A percentile compares a stretch with the other conserved stretches of the same genome.
These are phyloP conservation scores for Lamellibrachia luymesi DNA, from an alignment of 1,140 invertebrate genomes.

Conservation along the genomic window DNA sequence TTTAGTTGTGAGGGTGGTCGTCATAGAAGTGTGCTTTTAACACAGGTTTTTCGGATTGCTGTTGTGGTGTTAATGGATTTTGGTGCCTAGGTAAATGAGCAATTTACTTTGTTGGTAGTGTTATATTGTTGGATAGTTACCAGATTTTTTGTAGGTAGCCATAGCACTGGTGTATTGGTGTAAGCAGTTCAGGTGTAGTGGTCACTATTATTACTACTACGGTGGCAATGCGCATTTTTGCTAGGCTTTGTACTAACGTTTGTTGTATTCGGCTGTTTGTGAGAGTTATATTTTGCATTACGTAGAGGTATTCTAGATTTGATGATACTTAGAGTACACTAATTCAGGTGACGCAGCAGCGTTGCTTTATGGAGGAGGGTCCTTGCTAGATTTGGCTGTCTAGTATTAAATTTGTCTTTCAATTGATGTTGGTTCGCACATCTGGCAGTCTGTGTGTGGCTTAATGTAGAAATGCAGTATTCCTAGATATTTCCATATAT, in stretches of 20 bases:
- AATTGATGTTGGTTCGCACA: neutral
- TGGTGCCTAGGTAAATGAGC: neutral
- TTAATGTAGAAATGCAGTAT: neutral
- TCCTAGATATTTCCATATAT: constrained; percentile 5
- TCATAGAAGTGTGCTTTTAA: neutral
- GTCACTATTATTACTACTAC: neutral
- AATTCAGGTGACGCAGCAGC: neutral
- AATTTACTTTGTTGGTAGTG: neutral
- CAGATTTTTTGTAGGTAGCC: neutral
- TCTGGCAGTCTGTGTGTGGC: neutral
- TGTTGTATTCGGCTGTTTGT: neutral
- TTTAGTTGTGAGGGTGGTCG: neutral
- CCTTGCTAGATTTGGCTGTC: neutral
- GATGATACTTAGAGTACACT: neutral
- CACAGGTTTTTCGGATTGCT: neutral
- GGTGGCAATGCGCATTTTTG: neutral
- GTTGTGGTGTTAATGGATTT: neutral
- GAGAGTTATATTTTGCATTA: constrained; percentile 5
- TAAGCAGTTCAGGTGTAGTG: neutral
- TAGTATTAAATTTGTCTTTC: neutral
- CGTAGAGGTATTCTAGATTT: neutral
- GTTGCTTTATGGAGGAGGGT: neutral
- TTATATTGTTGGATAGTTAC: neutral
- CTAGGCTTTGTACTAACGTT: neutral
- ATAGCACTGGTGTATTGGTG: neutral